Evolutionary conservation across 2,113 vertebrate genomes (phyloP).

Genomic region (Phyllostomus hastatus): DNA sequence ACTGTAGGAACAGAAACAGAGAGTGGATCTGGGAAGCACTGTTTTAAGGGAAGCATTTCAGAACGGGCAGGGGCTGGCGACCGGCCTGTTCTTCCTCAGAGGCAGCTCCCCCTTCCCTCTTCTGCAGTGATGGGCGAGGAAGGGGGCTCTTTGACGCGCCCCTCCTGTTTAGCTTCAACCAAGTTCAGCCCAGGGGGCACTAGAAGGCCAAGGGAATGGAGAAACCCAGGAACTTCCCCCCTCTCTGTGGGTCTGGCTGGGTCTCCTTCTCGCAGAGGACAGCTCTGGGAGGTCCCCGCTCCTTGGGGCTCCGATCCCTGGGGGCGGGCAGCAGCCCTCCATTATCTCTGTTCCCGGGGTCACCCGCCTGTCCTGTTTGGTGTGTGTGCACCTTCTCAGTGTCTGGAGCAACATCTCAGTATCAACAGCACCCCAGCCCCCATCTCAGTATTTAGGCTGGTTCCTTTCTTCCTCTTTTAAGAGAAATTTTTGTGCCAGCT

Average conservation of each 20-base stretch:
- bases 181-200: background rate
- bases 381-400: background rate
- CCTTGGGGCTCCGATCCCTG: too few species aligned
- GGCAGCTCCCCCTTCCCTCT: background rate
- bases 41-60: background rate
- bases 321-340: background rate
- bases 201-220: background rate
- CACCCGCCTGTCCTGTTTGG: too few species aligned
- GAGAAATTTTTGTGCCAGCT: too few species aligned
- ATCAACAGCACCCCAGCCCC: background rate
- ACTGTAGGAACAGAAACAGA: background rate
- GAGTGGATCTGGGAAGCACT: background rate
- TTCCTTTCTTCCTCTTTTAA: background rate
- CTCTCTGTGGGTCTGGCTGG: background rate
- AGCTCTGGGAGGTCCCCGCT: background rate
- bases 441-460: background rate
- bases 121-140: background rate
- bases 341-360: background rate
- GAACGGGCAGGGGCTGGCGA: background rate
- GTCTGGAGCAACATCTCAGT: background rate
- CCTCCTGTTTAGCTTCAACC: background rate
- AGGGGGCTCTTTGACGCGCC: background rate
- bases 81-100: background rate
- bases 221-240: background rate
- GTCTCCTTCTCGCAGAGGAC: background rate